Percentiles rank a stretch among this genome's conserved stretches.
Conservation (phyloP, 2,888 invertebrate species). For the Subacronicta megacephala region DNA sequence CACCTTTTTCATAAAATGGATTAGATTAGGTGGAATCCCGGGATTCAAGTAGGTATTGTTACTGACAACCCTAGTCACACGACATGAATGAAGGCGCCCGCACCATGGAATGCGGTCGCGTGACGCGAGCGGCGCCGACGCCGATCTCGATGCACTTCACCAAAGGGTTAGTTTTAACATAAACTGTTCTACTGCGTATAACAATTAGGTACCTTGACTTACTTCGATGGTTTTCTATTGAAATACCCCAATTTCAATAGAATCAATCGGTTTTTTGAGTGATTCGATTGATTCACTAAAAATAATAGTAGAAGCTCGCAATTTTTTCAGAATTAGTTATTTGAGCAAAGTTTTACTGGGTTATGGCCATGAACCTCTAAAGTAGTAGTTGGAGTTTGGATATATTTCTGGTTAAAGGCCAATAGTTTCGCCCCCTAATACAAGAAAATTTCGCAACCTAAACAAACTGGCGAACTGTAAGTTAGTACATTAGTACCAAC, state of each 20-base stretch:
- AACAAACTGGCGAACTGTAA: too few species aligned
- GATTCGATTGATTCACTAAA: too few species aligned
- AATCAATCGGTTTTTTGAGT: background rate
- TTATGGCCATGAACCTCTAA: too few species aligned
- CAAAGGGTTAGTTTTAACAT: conserved; percentile 77
- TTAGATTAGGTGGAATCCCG: conserved; percentile 13
- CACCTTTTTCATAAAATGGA: too few species aligned
- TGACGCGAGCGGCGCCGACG: conserved; percentile 90
- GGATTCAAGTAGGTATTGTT: conserved; percentile 38
- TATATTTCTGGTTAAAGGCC: too few species aligned
- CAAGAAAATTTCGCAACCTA: too few species aligned
- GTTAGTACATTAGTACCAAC: too few species aligned
- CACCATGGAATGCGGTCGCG: conserved; percentile 89
- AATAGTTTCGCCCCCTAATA: too few species aligned
- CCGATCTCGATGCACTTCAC: conserved; percentile 88
- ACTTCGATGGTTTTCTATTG: background rate
- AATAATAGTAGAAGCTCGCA: background rate
- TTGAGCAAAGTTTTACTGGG: too few species aligned
- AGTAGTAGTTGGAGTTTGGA: too few species aligned
- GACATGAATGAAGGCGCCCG: conserved; percentile 87
- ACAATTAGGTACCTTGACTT: conserved; percentile 24
- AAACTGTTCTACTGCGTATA: conserved; percentile 29
- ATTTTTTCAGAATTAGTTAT: background rate
- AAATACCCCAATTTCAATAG: too few species aligned
- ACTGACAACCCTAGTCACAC: conserved; percentile 61